Evolutionary conservation across 2,113 vertebrate species (phyloP), one percentile per base, ranked within the genome.

Genomic region (Hydrochoerus hydrochaeris): DNA sequence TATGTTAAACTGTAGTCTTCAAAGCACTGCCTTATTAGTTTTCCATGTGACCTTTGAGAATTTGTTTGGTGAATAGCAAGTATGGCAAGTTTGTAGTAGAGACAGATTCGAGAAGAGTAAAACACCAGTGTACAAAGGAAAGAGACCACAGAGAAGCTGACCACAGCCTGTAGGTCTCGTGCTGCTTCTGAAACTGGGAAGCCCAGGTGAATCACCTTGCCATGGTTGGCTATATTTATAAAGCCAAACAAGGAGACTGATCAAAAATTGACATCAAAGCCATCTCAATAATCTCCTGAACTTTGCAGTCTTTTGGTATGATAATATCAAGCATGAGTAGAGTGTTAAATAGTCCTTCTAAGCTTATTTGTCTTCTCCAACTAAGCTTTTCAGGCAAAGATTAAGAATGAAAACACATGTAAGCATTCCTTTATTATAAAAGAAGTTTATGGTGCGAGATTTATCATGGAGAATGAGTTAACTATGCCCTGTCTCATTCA

Each of bases 1-100:
- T 63, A 52, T 86, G n/a, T 1, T 87, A 97, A 46, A 63, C 44
- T n/a, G 32, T 65, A 85, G 17, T 93, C 58, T 96, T 95, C 22
- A 86, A 77, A 94, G 92, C 7, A 77, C 12, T 78, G 8, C 35
- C 60, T 91, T 84, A 77, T 85, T 81, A 52, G 49, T 35, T 26
- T 85, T 80, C 49, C 41, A 60, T 65, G 49, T 75, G 35, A 94
- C 24, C 35, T 95, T 94, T 86, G 87, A 75, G 22, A 88, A 80
- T 93, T 67, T 95, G 28, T 93, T 67, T 95, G 28, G 38, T 91
- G 20, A 73, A 16, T 30, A 85, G 20, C 69, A 94, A 69, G 11
- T 22, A 75, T 71, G 49, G 52, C n/a, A 86, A 75, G 5, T 86
- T 89, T 38, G n/a, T 38, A 49, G 11, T 54, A 80, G 60, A 93